Evolutionary conservation across 2,113 vertebrate genomes (phyloP).

Genomic region (Sphaerodactylus townsendi): DNA sequence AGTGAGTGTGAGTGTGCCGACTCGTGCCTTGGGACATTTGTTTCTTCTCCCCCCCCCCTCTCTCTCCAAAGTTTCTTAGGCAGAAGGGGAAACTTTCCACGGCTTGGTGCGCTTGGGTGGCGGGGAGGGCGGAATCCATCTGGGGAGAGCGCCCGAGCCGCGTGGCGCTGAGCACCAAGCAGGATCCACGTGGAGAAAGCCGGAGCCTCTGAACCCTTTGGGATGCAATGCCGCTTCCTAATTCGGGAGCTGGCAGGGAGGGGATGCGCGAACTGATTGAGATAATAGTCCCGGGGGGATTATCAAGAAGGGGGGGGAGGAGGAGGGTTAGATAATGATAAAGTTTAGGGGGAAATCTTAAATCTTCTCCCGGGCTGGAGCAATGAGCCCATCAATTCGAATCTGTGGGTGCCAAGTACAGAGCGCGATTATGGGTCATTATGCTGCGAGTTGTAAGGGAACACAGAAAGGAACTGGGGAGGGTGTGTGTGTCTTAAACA

Average conservation of each 20-base stretch:
- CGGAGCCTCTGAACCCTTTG: slow-evolving; percentile 12
- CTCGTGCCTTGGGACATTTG: no score
- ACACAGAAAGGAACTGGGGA: not conserved
- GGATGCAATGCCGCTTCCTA: not conserved
- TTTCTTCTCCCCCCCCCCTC: not conserved
- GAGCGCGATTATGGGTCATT: slow-evolving; percentile 8
- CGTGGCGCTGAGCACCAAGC: not conserved
- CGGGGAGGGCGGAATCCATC: not conserved
- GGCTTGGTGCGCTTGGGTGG: not conserved
- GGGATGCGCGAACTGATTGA: slow-evolving; percentile 14
- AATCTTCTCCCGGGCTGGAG: not conserved
- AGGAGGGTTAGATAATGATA: not conserved
- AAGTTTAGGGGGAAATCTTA: slow-evolving; percentile 21
- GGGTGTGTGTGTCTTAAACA: not conserved
- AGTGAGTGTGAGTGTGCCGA: no score
- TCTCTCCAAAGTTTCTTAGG: slow-evolving; percentile 37
- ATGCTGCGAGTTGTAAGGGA: not conserved
- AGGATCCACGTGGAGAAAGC: not conserved
- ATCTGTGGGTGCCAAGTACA: not conserved
- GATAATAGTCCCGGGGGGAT: slow-evolving; percentile 33
- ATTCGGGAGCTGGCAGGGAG: not conserved
- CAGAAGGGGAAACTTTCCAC: not conserved
- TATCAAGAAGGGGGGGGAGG: not conserved
- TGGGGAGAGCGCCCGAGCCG: not conserved
- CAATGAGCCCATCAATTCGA: not conserved